phyloP scores from a whole-genome alignment of 2,888 invertebrate genomes.

The Tipula confusa region DNA sequence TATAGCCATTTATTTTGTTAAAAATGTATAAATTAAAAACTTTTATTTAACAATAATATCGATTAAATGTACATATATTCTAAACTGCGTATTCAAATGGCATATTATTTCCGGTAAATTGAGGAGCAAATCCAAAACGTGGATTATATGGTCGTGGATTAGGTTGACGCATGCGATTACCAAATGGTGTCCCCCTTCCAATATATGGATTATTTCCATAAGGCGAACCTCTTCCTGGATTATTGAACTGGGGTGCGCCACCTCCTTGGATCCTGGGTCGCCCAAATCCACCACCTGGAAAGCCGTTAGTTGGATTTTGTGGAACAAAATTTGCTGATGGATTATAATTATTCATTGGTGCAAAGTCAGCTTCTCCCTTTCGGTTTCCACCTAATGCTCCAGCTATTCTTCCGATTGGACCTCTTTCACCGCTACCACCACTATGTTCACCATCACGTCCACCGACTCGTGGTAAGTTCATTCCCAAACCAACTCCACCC shows the following conservation, averaged over 20 bases:
- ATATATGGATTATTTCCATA: neutral
- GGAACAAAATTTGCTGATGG: neutral
- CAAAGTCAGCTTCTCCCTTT: neutral
- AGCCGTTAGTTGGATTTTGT: neutral
- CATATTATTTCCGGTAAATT: neutral
- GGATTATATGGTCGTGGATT: neutral
- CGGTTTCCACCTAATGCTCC: neutral
- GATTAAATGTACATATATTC: neutral
- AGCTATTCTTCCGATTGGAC: too few species aligned
- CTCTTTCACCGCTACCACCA: too few species aligned
- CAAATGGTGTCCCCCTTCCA: neutral
- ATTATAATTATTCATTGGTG: neutral
- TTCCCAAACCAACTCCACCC: neutral
- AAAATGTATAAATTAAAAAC: neutral
- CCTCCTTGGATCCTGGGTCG: neutral
- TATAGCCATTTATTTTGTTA: neutral
- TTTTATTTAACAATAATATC: neutral
- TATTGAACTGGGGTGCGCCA: neutral
- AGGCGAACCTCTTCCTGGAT: neutral
- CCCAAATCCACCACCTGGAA: neutral
- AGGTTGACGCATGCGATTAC: neutral
- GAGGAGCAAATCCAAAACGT: neutral
- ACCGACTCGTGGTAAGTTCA: neutral
- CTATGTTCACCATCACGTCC: neutral
- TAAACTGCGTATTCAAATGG: neutral